These are phyloP conservation scores for Aphidius ervi DNA, from an alignment of 1,140 invertebrate species.

Conservation along the genomic window DNA sequence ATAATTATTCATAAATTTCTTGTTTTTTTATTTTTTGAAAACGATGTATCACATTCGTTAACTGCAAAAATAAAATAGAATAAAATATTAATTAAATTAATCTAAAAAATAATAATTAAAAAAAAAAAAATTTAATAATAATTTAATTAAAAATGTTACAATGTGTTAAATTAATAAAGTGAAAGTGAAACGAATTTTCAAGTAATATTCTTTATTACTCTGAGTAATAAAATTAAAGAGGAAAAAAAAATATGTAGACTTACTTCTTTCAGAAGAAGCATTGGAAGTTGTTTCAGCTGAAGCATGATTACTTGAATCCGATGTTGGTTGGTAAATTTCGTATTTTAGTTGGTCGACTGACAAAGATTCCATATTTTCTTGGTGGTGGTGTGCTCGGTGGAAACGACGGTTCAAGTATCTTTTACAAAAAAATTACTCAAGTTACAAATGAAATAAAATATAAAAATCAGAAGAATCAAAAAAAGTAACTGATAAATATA, in stretches of 20 bases:
- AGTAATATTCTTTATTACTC: too few relatives aligned
- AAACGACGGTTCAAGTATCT: slow-evolving; percentile 42
- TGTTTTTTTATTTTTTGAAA: too few relatives aligned
- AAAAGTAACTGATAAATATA: background rate
- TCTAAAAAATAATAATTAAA: too few relatives aligned
- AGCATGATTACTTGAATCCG: slow-evolving; percentile 37
- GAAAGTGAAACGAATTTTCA: too few relatives aligned
- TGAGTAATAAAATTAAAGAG: too few relatives aligned
- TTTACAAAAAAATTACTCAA: background rate
- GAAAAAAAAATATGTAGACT: background rate
- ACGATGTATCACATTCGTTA: too few relatives aligned
- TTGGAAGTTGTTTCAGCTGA: slow-evolving; percentile 33
- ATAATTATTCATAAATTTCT: too few relatives aligned
- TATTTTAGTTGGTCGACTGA: slow-evolving; percentile 34
- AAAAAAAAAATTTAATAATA: too few relatives aligned
- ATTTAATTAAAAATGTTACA: too few relatives aligned
- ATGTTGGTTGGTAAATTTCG: slow-evolving; percentile 26
- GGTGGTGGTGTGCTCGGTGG: slow-evolving; percentile 36
- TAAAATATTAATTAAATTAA: too few relatives aligned
- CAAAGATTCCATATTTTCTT: slow-evolving; percentile 41
- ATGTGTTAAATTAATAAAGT: too few relatives aligned
- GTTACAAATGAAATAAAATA: background rate
- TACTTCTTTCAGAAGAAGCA: slow-evolving; percentile 21
- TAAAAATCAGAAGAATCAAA: background rate
- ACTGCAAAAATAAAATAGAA: too few relatives aligned